Percentiles rank a stretch among this genome's conserved stretches.
Conservation (phyloP, 1,140 invertebrate species). For the Apolygus lucorum region DNA sequence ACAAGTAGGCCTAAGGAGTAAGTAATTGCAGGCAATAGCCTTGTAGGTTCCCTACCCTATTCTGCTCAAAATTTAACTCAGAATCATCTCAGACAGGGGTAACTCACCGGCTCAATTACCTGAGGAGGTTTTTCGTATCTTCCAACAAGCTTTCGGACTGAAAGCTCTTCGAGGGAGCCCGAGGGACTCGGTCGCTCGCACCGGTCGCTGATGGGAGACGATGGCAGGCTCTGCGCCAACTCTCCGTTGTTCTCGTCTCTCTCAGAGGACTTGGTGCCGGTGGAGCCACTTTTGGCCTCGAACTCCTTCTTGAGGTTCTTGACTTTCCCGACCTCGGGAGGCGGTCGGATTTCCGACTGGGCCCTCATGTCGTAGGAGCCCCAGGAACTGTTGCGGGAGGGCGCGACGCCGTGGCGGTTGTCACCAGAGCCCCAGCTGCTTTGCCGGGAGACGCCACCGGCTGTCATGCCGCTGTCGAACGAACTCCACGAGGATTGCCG, state of each 20-base stretch:
- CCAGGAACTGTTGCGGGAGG: constrained; percentile 63
- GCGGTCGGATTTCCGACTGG: constrained; percentile 44
- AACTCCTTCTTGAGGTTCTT: constrained; percentile 77
- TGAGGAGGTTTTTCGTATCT: constrained; percentile 48
- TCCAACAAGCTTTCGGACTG: constrained; percentile 61
- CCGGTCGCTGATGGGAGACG: constrained; percentile 49
- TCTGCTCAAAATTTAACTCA: no score
- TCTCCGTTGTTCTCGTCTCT: constrained; percentile 14
- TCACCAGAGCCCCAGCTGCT: constrained; percentile 73
- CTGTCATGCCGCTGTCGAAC: constrained; percentile 62
- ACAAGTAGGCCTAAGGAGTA: no score
- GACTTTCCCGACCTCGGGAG: constrained; percentile 62
- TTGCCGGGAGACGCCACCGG: constrained; percentile 57
- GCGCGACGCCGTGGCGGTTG: constrained; percentile 41
- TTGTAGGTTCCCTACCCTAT: no score
- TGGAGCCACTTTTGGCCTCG: constrained; percentile 53
- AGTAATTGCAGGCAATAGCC: no score
- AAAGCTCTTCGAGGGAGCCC: constrained; percentile 51
- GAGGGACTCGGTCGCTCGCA: constrained; percentile 37
- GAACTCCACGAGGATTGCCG: constrained; percentile 71
- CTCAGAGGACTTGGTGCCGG: constrained; percentile 10
- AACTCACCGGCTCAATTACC: no score
- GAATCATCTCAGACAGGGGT: no score
- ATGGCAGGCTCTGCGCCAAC: constrained; percentile 44
- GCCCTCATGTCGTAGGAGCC: constrained; percentile 56